phyloP scores from a whole-genome alignment of 2,888 invertebrate genomes.

The Sesamia inferens region DNA sequence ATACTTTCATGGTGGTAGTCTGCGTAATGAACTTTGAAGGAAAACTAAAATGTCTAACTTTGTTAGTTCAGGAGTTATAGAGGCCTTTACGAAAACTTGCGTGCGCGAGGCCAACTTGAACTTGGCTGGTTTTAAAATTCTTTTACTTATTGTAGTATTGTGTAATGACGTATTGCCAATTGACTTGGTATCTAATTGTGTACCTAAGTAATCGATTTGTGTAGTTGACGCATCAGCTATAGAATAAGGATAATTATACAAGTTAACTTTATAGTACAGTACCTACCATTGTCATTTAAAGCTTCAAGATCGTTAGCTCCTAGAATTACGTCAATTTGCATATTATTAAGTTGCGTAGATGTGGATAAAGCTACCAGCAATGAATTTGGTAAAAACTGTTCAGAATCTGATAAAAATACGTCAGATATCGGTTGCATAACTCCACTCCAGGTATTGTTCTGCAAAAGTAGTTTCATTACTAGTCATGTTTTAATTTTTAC shows the following conservation, averaged over 20 bases:
- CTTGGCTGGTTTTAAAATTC: neutral
- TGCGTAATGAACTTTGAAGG: too few relatives aligned
- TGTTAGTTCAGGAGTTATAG: too few relatives aligned
- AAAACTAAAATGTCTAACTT: too few relatives aligned
- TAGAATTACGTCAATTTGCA: constrained; percentile 91
- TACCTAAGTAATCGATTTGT: neutral
- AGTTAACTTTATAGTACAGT: neutral
- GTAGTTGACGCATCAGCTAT: neutral
- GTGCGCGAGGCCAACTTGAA: too few relatives aligned
- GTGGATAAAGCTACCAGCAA: constrained; percentile 89
- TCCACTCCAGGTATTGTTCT: constrained; percentile 90
- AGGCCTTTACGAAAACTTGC: too few relatives aligned
- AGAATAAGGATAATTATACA: neutral
- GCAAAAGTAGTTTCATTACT: constrained; percentile 52
- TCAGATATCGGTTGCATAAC: constrained; percentile 92
- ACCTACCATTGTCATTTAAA: constrained; percentile 88
- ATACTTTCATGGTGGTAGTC: too few relatives aligned
- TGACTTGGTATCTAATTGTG: neutral
- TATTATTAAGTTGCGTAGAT: constrained; percentile 84
- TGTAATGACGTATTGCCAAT: too few relatives aligned
- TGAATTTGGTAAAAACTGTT: constrained; percentile 91
- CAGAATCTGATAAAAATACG: constrained; percentile 89
- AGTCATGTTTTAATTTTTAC: neutral
- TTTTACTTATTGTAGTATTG: too few relatives aligned
- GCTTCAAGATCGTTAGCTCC: constrained; percentile 93